Base-by-base conservation (phyloP, 2,113 vertebrate genomes). In the Otis tarda region DNA sequence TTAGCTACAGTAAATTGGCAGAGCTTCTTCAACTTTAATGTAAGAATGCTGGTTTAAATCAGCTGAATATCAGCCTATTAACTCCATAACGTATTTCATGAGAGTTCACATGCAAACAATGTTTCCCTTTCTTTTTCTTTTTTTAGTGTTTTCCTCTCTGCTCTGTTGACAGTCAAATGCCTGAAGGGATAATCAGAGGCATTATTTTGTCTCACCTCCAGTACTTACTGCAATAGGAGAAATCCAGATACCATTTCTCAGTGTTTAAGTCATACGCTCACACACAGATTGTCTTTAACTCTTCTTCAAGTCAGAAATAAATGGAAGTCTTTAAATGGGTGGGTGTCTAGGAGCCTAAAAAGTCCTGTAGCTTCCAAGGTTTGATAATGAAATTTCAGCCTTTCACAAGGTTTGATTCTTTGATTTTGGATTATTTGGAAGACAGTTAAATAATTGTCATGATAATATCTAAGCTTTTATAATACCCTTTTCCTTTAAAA, bases 1-100 rank as follows among this genome's bases (percentile, higher is more conserved):
- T 94, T 84, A 64, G 37, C 74, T 84, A 49, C 61, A 83, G n/a
- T 52, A 93, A 90, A 84, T 59, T 94, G 74, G 43, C 78, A 76
- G 43, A 78, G 23, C 39, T 87, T 61, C 80, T 89, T 90, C 90
- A 76, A 86, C 43, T 76, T 77, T 35, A 91, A 67, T 1, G 3
- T 83, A 74, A 41, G 28, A 87, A 31, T 86, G 43, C 60, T 83
- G 57, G 33, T 93, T 93, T 90, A 89, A 75, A 76, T 89, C 83
- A 89, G 30, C 64, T 76, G 74, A 90, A 59, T 90, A 78, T 78
- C 16, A 4, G 53, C 18, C 49, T 91, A 59, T 94, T 93, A 79
- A 68, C 28, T 77, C 61, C 25, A 10, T 35, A 70, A 68, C 3
- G 2, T 69, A 53, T 96, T 94, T 92, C 2, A 3, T 75, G 37